Evolutionary conservation across 2,888 invertebrate genomes (phyloP).

Genomic region (Sarcophaga variegata): DNA sequence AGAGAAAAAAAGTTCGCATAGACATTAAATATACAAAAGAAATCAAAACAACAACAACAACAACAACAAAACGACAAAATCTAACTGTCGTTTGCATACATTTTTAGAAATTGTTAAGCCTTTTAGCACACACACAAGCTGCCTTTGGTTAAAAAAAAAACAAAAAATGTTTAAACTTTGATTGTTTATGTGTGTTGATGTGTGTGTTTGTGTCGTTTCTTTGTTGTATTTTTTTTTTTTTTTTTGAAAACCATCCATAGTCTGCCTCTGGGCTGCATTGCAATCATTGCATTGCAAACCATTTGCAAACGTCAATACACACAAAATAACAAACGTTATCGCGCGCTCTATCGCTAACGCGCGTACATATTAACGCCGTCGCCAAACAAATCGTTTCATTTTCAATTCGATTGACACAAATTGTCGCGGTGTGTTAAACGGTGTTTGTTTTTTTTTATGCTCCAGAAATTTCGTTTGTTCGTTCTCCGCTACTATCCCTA

Average conservation of each 20-base stretch:
- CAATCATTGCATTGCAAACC: slow-evolving; percentile 45
- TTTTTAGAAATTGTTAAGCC: not conserved
- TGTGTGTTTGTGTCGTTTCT: not conserved
- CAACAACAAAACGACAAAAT: not conserved
- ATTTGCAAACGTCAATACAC: slow-evolving; percentile 53
- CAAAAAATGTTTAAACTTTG: no score
- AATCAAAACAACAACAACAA: not conserved
- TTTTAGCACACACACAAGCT: not conserved
- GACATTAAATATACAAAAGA: slow-evolving; percentile 28
- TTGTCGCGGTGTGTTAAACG: not conserved
- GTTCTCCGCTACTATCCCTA: not conserved
- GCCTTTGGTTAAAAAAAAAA: no score
- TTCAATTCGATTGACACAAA: not conserved
- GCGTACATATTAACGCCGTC: slow-evolving; percentile 6
- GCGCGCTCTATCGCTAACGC: not conserved
- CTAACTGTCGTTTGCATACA: slow-evolving; percentile 14
- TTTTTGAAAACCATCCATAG: not conserved
- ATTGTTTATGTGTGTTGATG: not conserved
- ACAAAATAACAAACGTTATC: slow-evolving; percentile 9
- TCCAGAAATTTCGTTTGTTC: slow-evolving; percentile 9
- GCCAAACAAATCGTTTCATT: not conserved
- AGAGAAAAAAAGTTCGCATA: slow-evolving; percentile 17
- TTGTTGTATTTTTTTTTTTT: not conserved
- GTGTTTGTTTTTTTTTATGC: not conserved
- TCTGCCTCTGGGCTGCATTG: slow-evolving; percentile 63